These are phyloP conservation scores for Tethea ocularis DNA, from an alignment of 2,888 invertebrate genomes.

Conservation along the genomic window DNA sequence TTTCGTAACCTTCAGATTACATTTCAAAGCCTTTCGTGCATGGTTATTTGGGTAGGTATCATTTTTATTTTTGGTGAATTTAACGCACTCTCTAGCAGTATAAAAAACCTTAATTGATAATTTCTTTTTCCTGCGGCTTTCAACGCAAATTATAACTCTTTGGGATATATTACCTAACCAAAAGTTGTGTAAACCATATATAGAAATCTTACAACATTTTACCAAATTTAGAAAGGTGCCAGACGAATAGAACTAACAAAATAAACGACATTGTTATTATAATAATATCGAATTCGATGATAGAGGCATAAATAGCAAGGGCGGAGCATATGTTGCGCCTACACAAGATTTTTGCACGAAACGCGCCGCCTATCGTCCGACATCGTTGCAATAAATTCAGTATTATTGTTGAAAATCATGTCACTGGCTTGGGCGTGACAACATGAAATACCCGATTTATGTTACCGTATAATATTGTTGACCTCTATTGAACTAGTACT, in stretches of 20 bases:
- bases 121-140: too few species aligned
- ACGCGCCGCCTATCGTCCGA: constrained; percentile 50
- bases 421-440: constrained; percentile 51
- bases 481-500: constrained; percentile 21
- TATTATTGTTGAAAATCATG: constrained; percentile 57
- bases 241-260: too few species aligned
- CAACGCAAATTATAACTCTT: too few species aligned
- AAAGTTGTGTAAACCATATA: too few species aligned
- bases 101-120: too few species aligned
- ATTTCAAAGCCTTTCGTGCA: background rate
- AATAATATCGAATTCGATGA: constrained; percentile 15
- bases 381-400: constrained; percentile 63
- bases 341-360: constrained; percentile 63
- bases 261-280: background rate
- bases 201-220: too few species aligned
- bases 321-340: constrained; percentile 62
- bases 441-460: constrained; percentile 53
- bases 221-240: too few species aligned
- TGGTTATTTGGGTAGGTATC: background rate
- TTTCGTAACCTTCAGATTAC: background rate
- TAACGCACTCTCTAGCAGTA: too few species aligned
- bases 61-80: too few species aligned
- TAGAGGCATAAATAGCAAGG: constrained; percentile 41
- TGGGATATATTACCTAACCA: too few species aligned
- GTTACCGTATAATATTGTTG: constrained; percentile 20